Evolutionary conservation across 1,140 invertebrate species (phyloP), one percentile per base, ranked within the genome.

Genomic region (Drosophila lini): DNA sequence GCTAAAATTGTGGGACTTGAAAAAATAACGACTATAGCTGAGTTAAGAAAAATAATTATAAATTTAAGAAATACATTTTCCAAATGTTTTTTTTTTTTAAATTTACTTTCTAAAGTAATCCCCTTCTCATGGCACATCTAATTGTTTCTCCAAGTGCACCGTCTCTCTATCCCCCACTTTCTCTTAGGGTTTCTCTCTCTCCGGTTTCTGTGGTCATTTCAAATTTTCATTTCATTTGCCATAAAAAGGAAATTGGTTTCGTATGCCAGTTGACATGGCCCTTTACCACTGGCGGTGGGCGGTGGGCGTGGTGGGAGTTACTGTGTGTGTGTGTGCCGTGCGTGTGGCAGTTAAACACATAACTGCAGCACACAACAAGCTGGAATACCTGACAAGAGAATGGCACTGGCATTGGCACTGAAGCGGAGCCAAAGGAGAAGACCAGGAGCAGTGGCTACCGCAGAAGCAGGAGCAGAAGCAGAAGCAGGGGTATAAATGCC

Each of bases 141-240:
- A 28, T 28, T 28, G 25, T 28, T 70, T 48, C 31, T 75, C 19
- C 22, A 6, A 44, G 34, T 53, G 22, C 19, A 25, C 11, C 9
- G 6, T 6, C 32, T 28, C 31, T 50, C 47, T 34, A 53, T 55
- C 44, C 25, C 47, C 47, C 48, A 32, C 47, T 42, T 22, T 45
- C 31, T 50, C 47, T 6, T 25, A 45, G 45, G n/a, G 40, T 53
- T 38, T 52, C 22, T 2, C 31, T 40, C 44, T 42, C 65, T 50
- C 38, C 45, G 41, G 79, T 84, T 84, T 84, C 31, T 88, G 84
- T 88, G 83, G 83, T 88, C 83, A 88, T 88, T 88, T 88, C 84
- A 88, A 88, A 89, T 88, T 88, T 88, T 88, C 83, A 88, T 88
- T 88, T 88, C 83, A 89, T 89, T 88, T 88, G 84, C 84, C 83